A percentile compares a stretch with the other conserved stretches of the same genome.
phyloP scores from a whole-genome alignment of 1,140 invertebrate genomes.

The Caenorhabditis latens region DNA sequence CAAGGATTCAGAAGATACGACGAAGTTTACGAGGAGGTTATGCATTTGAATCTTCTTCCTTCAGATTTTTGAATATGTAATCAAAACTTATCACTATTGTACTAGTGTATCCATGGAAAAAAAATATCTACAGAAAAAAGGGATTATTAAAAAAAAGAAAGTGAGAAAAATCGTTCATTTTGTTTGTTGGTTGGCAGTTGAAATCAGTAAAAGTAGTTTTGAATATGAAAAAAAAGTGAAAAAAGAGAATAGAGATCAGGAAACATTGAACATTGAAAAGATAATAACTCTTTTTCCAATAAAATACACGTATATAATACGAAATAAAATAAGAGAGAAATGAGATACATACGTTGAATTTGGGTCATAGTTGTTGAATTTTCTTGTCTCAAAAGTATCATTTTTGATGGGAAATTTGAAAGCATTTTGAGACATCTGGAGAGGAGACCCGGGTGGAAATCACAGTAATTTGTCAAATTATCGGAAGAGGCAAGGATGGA shows the following conservation, averaged over 20 bases:
- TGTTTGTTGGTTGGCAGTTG: not conserved
- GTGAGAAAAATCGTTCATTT: constrained; percentile 23
- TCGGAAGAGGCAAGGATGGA: constrained; percentile 11
- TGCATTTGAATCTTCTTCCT: too few relatives aligned
- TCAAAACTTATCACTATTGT: too few relatives aligned
- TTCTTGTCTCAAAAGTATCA: constrained; percentile 12
- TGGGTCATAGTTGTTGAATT: constrained; percentile 32
- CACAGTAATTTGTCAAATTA: not conserved
- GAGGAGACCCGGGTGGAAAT: constrained; percentile 7
- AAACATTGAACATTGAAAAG: not conserved
- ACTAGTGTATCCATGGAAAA: too few relatives aligned
- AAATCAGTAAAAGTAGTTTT: too few relatives aligned
- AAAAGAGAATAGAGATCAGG: not conserved
- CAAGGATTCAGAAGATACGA: too few relatives aligned
- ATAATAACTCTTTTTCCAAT: not conserved
- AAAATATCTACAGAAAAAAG: too few relatives aligned
- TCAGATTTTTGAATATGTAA: too few relatives aligned
- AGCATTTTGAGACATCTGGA: constrained; percentile 33
- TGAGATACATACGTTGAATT: not conserved
- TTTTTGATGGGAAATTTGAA: not conserved
- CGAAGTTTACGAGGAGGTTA: too few relatives aligned
- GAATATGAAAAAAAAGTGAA: not conserved
- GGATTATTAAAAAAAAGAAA: too few relatives aligned
- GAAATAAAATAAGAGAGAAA: constrained; percentile 12
- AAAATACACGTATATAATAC: constrained; percentile 45